Conservation (phyloP, 2,797 vertebrate species). For the Lithobates pipiens region DNA sequence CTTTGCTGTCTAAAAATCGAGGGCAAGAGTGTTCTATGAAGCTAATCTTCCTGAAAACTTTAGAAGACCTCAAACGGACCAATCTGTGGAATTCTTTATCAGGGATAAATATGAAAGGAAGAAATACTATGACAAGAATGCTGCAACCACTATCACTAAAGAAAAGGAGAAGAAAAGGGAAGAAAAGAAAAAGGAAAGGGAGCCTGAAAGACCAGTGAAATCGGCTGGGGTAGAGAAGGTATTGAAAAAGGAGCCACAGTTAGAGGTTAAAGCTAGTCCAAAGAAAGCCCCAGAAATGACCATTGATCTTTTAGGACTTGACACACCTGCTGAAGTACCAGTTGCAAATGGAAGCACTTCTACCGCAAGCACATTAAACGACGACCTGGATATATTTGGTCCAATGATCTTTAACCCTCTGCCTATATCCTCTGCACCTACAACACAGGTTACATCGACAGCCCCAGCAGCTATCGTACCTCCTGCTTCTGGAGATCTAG, state of each 20-base stretch:
- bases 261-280: conserved; percentile 84
- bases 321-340: too few relatives aligned
- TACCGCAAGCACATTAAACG: too few relatives aligned
- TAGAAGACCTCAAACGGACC: conserved; percentile 95
- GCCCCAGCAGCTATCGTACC: conserved; percentile 77
- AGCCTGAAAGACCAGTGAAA: too few relatives aligned
- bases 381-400: too few relatives aligned
- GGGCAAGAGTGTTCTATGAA: conserved; percentile 91
- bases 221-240: too few relatives aligned
- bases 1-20: too few relatives aligned
- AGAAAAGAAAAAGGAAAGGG: too few relatives aligned
- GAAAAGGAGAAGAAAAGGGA: too few relatives aligned
- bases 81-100: conserved; percentile 99
- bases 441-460: conserved; percentile 83
- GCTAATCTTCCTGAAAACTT: conserved; percentile 96
- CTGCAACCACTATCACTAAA: conserved; percentile 75
- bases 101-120: conserved; percentile 99
- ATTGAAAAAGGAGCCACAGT: conserved; percentile 84
- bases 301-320: conserved; percentile 92
- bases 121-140: conserved; percentile 93
- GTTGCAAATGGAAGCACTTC: too few relatives aligned
- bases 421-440: too few relatives aligned
- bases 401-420: too few relatives aligned
- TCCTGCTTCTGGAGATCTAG: conserved; percentile 83
- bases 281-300: conserved; percentile 84